Base-by-base conservation (phyloP, 2,888 invertebrate species). In the Dichetophora obliterata region DNA sequence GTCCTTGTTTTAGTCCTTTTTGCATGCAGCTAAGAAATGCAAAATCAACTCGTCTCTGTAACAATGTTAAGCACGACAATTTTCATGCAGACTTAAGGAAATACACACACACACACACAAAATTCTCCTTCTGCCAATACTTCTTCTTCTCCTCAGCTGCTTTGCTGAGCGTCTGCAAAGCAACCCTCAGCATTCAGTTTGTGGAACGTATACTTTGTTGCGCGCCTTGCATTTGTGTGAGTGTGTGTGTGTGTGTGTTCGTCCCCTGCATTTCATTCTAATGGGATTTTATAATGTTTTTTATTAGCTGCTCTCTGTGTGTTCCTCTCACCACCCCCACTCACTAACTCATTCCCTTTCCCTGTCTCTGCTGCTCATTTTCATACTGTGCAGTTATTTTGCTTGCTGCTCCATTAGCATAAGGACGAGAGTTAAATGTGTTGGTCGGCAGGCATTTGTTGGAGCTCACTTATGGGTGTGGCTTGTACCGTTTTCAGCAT, bases 331-430 rank as follows among this genome's bases (percentile, higher is more conserved):
- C 11, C 34, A 1, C 71, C 34, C 14, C 11, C 34, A 19, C 8
- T 37, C 34, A 11, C 75, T 77, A n/a, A n/a, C n/a, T n/a, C n/a
- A n/a, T n/a, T n/a, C n/a, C n/a, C n/a, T n/a, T n/a, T 71, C 34
- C 3, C 34, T 11, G 43, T 14, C 1, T 1, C 27, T 16, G 48
- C 19, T 16, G 27, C 70, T 63, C 61, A 72, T 76, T 78, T 78
- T 75, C 78, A 79, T 80, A 77, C 75, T 78, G 79, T 80, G 80
- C 78, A 79, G 81, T 80, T 80, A 37, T 73, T 63, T 22, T 63
- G 78, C 79, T 79, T 79, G 77, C 57, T 77, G 52, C 66, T 78
- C 80, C 83, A 86, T 84, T 86, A 84, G 86, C 84, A 84, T 84
- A 85, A 84, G 81, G 68, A 68, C 50, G 68, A 8, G 22, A 22